phyloP scores from a whole-genome alignment of 2,113 vertebrate species.

The Litocranius walleri region DNA sequence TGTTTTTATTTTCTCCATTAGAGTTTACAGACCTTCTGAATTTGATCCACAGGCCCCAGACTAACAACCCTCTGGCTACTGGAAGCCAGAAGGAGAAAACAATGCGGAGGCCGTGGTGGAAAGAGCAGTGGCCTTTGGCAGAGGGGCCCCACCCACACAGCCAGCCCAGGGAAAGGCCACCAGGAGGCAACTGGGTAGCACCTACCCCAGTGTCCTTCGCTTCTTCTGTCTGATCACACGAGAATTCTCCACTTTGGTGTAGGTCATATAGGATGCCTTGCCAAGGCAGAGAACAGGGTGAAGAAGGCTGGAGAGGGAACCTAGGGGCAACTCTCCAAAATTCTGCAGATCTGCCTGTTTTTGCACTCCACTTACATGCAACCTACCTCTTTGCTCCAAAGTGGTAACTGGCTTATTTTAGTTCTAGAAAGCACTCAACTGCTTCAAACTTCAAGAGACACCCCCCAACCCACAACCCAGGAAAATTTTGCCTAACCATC shows the following conservation, averaged over 20 bases:
- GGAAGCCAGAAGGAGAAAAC: background rate
- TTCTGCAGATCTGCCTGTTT: background rate
- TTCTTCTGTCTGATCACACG: background rate
- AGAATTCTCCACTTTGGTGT: background rate
- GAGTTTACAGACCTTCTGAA: background rate
- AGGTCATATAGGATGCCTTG: background rate
- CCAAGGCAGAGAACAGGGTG: background rate
- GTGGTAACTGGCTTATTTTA: background rate
- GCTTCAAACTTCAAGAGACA: background rate
- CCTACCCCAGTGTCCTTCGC: background rate
- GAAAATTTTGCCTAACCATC: background rate
- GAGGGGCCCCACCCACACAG: background rate
- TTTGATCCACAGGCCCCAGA: background rate
- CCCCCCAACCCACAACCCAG: background rate
- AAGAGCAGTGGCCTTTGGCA: background rate
- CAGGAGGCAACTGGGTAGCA: background rate
- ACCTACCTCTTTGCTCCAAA: background rate
- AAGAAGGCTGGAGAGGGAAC: background rate
- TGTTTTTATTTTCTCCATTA: background rate
- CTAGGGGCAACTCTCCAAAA: background rate
- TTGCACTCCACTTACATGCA: background rate
- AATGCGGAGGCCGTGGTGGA: background rate
- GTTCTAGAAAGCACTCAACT: background rate
- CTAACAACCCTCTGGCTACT: background rate
- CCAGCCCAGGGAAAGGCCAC: background rate